Evolutionary conservation across 2,113 vertebrate genomes (phyloP).

Genomic region (Vanacampus margaritifer): DNA sequence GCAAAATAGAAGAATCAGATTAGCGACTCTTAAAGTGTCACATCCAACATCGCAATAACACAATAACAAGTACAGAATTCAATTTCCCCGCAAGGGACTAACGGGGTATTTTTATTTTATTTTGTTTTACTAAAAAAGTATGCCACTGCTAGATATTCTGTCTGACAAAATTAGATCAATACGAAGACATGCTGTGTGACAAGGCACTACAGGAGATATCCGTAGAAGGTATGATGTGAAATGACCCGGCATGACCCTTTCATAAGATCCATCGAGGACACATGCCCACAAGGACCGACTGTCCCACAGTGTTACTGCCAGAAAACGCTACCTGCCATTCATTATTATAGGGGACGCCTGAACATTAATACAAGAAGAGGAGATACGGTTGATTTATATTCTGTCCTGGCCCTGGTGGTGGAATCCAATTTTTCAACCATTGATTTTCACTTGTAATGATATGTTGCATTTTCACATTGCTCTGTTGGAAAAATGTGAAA

Average conservation of each 20-base stretch:
- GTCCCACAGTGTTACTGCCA: slow-evolving; percentile 12
- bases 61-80: background rate
- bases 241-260: slow-evolving; percentile 11
- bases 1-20: no score
- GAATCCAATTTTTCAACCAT: slow-evolving; percentile 17
- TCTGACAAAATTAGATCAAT: background rate
- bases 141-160: background rate
- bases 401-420: slow-evolving; percentile 20
- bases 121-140: background rate
- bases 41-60: no score
- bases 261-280: slow-evolving; percentile 10
- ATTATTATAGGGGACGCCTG: slow-evolving; percentile 41
- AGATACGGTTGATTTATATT: slow-evolving; percentile 24
- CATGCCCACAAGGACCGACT: slow-evolving; percentile 8
- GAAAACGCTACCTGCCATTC: slow-evolving; percentile 31
- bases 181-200: background rate
- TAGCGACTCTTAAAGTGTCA: no score
- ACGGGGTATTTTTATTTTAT: background rate
- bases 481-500: slow-evolving; percentile 11
- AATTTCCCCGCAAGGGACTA: background rate
- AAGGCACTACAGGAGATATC: background rate
- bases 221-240: slow-evolving; percentile 12
- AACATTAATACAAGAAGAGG: slow-evolving; percentile 16
- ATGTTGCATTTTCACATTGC: slow-evolving; percentile 6
- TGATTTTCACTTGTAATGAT: slow-evolving; percentile 9